Base-by-base conservation (phyloP, 1,140 invertebrate species). In the Drosophila murphyi region DNA sequence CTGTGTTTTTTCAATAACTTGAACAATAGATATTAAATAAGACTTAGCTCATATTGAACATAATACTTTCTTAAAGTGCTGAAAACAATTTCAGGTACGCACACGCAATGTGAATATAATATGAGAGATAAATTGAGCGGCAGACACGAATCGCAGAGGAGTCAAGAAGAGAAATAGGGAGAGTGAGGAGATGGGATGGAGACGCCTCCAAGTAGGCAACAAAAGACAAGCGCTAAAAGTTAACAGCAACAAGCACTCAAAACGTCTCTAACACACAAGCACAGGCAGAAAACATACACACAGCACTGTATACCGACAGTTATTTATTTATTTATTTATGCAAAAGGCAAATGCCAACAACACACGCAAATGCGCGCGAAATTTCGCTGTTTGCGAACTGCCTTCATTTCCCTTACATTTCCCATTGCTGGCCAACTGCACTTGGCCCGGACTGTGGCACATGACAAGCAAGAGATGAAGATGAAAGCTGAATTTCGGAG, bases 301-400 rank as follows among this genome's bases (percentile, higher is more conserved):
- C 59, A 52, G 31, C 31, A 34, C 34, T 34, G 6, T 43, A 4
- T 41, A 48, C 72, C 8, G 57, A 20, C 56, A 56, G 72, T 62
- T 75, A 56, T 71, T 79, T 82, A 71, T 75, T 86, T 85, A 86
- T 85, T 85, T 86, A 85, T 85, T 78, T 76, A 78, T 78, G 77
- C 54, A 59, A 50, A 86, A 55, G 59, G 61, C 62, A 69, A 86
- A 72, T 71, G 81, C 73, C 73, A 70, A 62, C 52, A 71, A 80
- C 74, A 78, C 82, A 82, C 71, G 73, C 69, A 76, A 54, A 73
- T 80, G 67, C 76, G 76, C 76, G 68, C 61, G 72, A 78, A 78
- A 76, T 70, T 81, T 70, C 78, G 60, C 54, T 41, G 50, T 60
- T 67, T 61, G 51, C 29, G 45, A 43, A 50, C 51, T 64, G 50